These are phyloP conservation scores for Fopius arisanus DNA, from an alignment of 1,140 invertebrate genomes.

Conservation along the genomic window DNA sequence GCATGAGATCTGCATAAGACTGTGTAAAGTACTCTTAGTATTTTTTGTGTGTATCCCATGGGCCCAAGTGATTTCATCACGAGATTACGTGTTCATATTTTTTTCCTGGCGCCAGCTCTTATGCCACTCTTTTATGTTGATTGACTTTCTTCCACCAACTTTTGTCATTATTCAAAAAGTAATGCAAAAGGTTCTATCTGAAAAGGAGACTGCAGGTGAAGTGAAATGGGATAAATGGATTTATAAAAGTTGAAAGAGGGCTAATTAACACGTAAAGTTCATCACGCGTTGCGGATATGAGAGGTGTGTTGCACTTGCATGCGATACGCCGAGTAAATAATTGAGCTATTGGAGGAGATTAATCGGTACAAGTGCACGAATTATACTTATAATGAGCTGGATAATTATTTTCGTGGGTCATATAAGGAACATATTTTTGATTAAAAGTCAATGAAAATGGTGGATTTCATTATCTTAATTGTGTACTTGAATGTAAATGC, in stretches of 20 bases:
- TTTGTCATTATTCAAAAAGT: background rate
- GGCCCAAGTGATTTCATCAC: slow-evolving; percentile 21
- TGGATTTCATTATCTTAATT: background rate
- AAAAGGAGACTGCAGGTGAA: background rate
- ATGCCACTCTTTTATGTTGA: background rate
- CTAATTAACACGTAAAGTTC: slow-evolving; percentile 6
- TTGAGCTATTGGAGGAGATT: background rate
- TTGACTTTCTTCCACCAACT: background rate
- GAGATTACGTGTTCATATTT: slow-evolving; percentile 22
- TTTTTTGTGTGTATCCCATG: background rate
- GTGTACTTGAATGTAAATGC: background rate
- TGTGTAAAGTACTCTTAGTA: too few species aligned
- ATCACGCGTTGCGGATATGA: background rate
- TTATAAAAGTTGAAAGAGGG: background rate
- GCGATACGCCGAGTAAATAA: background rate
- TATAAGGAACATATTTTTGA: background rate
- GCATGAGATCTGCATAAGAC: too few species aligned
- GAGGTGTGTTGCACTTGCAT: background rate
- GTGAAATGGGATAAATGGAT: background rate
- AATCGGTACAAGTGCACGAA: background rate
- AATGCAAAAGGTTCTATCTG: background rate
- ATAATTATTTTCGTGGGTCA: background rate
- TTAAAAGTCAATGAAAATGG: background rate
- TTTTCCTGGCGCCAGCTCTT: slow-evolving; percentile 21
- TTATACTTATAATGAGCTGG: background rate